Conservation (phyloP, 1,140 invertebrate genomes). For the Tetraneura akinire region DNA sequence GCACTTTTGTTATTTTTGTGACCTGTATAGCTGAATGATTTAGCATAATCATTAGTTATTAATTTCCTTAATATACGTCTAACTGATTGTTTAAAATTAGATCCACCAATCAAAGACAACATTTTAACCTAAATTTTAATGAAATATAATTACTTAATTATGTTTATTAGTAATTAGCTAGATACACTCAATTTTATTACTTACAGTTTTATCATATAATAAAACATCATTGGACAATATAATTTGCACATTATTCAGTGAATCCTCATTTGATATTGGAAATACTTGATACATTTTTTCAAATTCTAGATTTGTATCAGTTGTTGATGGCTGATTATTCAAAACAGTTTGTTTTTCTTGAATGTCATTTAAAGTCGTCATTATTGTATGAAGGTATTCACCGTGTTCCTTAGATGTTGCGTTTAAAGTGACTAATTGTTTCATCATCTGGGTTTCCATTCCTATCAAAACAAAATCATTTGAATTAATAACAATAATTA, state of each 20-base stretch:
- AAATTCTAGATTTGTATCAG: neutral
- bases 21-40: neutral
- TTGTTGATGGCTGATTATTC: neutral
- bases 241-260: neutral
- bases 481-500: too few relatives aligned
- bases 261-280: neutral
- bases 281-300: neutral
- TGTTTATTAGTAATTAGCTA: neutral
- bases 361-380: neutral
- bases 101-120: neutral
- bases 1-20: conserved; percentile 5
- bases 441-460: neutral
- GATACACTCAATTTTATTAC: neutral
- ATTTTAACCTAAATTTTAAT: conserved; percentile 1
- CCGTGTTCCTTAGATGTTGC: neutral
- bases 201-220: neutral
- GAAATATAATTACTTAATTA: neutral
- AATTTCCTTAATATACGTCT: conserved; percentile 4
- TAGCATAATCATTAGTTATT: conserved; percentile 4
- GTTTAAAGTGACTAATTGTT: neutral
- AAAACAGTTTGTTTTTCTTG: neutral
- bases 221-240: neutral
- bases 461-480: neutral
- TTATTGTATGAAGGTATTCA: neutral
- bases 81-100: neutral